These are phyloP conservation scores for Lepilemur ruficaudatus DNA, from an alignment of 2,797 vertebrate genomes.

Conservation along the genomic window DNA sequence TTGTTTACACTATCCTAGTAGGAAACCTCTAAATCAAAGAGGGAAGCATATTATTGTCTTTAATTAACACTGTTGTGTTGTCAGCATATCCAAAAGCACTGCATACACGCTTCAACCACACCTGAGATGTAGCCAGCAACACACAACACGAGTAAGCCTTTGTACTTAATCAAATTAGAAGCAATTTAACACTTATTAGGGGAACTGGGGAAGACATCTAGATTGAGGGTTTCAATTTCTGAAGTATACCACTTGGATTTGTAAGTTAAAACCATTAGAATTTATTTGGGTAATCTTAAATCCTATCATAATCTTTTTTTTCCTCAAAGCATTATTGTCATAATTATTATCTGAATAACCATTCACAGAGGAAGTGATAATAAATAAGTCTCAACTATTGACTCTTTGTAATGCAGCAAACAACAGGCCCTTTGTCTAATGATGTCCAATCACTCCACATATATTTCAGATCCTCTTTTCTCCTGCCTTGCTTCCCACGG, in stretches of 20 bases:
- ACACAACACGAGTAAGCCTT: slow-evolving; percentile 21
- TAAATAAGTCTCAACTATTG: background rate
- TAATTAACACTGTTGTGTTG: slow-evolving; percentile 57
- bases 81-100: slow-evolving; percentile 43
- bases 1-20: slow-evolving; percentile 1
- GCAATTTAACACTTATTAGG: slow-evolving; percentile 36
- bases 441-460: background rate
- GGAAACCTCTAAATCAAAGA: slow-evolving; percentile 15
- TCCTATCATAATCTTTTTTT: background rate
- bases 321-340: background rate
- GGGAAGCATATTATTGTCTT: slow-evolving; percentile 30
- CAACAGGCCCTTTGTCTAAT: background rate
- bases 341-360: background rate
- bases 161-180: slow-evolving; percentile 51
- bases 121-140: slow-evolving; percentile 49
- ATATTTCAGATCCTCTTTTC: background rate
- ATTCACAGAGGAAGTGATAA: background rate
- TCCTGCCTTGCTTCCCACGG: background rate
- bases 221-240: background rate
- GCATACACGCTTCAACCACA: slow-evolving; percentile 7
- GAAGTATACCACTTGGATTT: background rate
- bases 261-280: background rate
- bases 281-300: background rate
- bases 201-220: background rate
- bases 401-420: background rate